A percentile compares a stretch with the other conserved stretches of the same genome.
These are phyloP conservation scores for Lepidonotus clava DNA, from an alignment of 2,888 invertebrate genomes.

Conservation along the genomic window DNA sequence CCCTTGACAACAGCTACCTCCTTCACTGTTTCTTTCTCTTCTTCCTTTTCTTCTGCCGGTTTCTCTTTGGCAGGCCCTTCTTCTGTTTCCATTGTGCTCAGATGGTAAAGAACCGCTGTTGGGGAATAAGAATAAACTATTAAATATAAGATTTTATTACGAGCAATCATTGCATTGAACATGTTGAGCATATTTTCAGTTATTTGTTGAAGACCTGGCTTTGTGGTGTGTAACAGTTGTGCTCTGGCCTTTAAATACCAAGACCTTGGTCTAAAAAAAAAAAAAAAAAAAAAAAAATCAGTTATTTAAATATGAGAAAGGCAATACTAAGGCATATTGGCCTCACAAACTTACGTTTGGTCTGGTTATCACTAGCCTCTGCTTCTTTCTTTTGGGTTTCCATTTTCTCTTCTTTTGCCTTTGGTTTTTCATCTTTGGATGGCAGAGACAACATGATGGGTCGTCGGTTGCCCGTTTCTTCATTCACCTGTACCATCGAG, in stretches of 20 bases:
- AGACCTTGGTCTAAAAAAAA: too few species aligned
- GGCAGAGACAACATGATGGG: conserved; percentile 86
- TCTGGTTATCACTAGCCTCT: neutral
- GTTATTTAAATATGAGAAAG: too few species aligned
- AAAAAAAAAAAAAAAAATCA: too few species aligned
- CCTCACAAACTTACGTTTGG: conserved; percentile 15
- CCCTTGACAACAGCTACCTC: conserved; percentile 69
- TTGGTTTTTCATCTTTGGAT: conserved; percentile 68
- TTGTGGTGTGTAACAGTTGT: too few species aligned
- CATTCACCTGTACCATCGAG: conserved; percentile 90
- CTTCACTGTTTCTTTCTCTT: neutral
- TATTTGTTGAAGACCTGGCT: neutral
- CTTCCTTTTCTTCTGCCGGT: conserved; percentile 25
- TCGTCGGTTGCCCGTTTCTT: conserved; percentile 90
- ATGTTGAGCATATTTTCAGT: too few species aligned
- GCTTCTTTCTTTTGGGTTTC: neutral
- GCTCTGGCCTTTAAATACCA: too few species aligned
- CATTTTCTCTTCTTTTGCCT: conserved; percentile 59
- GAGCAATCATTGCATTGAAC: too few species aligned
- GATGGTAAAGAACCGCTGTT: conserved; percentile 12
- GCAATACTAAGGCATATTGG: too few species aligned
- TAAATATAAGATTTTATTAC: too few species aligned
- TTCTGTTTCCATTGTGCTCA: conserved; percentile 72
- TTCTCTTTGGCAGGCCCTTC: conserved; percentile 10
- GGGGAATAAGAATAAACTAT: too few species aligned